Evolutionary conservation across 1,140 invertebrate species (phyloP).

Genomic region (Drosophila neocordata): DNA sequence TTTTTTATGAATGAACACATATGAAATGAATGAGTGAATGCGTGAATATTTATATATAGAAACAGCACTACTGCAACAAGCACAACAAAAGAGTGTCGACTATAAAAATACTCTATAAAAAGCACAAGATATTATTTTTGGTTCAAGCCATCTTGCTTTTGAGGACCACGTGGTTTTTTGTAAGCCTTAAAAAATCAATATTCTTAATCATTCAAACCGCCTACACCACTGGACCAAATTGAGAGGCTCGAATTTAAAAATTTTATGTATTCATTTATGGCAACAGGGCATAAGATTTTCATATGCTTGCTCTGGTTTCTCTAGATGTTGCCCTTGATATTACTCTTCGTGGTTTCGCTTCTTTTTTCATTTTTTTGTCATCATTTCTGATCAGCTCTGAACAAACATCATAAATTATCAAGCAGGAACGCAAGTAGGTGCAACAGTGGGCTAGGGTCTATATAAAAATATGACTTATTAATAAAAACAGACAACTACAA

Average conservation of each 20-base stretch:
- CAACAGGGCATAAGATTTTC: not conserved
- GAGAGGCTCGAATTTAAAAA: not conserved
- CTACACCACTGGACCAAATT: not conserved
- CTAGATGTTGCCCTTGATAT: conserved; percentile 31
- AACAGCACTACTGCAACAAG: conserved; percentile 23
- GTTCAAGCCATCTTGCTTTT: no score
- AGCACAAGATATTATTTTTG: no score
- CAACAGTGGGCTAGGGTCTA: conserved; percentile 24
- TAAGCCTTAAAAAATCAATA: no score
- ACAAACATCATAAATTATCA: conserved; percentile 73
- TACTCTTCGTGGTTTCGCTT: conserved; percentile 13
- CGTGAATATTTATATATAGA: conserved; percentile 50
- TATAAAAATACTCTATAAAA: not conserved
- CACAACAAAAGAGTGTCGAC: not conserved
- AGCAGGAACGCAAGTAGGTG: not conserved
- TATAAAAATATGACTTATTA: conserved; percentile 81
- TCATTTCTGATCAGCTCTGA: conserved; percentile 33
- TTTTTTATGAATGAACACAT: conserved; percentile 57
- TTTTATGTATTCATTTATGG: not conserved
- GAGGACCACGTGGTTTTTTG: no score
- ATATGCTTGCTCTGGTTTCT: conserved; percentile 33
- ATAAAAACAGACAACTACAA: conserved; percentile 70
- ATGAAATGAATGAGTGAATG: conserved; percentile 46
- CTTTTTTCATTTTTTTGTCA: conserved; percentile 42
- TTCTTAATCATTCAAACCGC: no score